Base-by-base conservation (phyloP, 1,140 invertebrate genomes). In the Cherax quadricarinatus region DNA sequence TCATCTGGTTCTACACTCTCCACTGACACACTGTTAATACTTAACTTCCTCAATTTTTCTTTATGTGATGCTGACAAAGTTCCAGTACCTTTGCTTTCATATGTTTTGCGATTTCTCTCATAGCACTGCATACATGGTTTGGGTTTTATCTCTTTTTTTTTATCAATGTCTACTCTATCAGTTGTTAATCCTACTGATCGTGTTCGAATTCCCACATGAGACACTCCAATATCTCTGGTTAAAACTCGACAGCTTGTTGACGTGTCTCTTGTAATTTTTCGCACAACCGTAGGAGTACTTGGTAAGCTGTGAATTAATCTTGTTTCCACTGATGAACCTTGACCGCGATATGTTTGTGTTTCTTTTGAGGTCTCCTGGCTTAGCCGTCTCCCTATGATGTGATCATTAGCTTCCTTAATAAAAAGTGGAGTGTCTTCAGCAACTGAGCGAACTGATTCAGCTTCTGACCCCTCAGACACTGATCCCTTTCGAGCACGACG, bases 211-310 rank as follows among this genome's bases (percentile, higher is more conserved):
- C 95, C 95, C 89, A 96, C 95, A 93, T 96, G 95, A 62, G 95
- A 96, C 80, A 97, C 95, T 5, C 96, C 96, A 88, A 97, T 95
- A 94, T 97, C 96, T 93, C 97, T 94, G 0, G 96, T 97, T 73
- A 97, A 94, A 49, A 96, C 96, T 53, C 95, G 95, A 94, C 97
- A 97, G 93, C 96, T 96, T 0, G 97, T 96, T 48, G 96, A 96
- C 41, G 97, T 96, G 95, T 97, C 97, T 93, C 96, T 94, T 49
- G 75, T 73, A 12, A 21, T 80, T 41, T 62, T 90, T 24, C 84
- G 86, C 51, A 48, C 57, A 70, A 82, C 48, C n/a, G 48, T 16
- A 4, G 88, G 89, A 49, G 93, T 93, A 80, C 53, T 83, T 18
- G 93, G 93, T 41, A 87, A 51, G 30, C 89, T 86, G 86, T 88